Base-by-base conservation (phyloP, 2,113 vertebrate species). In the Mastomys natalensis region DNA sequence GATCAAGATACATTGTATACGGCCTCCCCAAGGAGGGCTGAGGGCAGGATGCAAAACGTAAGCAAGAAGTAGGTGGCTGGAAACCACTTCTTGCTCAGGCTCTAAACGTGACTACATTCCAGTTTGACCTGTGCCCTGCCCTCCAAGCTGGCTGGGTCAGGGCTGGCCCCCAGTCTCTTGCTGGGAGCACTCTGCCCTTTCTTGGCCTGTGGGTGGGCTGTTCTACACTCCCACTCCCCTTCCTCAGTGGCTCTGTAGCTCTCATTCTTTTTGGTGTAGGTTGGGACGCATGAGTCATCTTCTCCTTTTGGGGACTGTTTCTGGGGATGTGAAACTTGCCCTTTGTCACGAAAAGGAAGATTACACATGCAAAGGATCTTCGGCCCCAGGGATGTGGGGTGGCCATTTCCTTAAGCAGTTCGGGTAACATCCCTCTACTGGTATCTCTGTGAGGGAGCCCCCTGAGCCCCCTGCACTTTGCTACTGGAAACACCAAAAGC, bases 241-340 rank as follows among this genome's bases (percentile, higher is more conserved):
- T 43, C 55, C 76, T 22, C 9, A 2, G 74, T 4, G 43, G 62
- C 10, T 91, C 90, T 45, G 29, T 58, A 31, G 64, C 66, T 17
- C 58, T 77, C 86, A 3, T n/a, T 62, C 40, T 93, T 45, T n/a
- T 34, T 6, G 13, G 55, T n/a, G 94, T 29, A 26, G 48, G 13
- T 94, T 58, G 88, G 78, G 82, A 66, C 8, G n/a, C 15, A 0
- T 70, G 93, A 88, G 60, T 86, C 96, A 88, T 87, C 92, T 97
- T 97, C 96, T 96, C 92, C 95, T 97, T 97, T 94, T 22, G 2
- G n/a, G 68, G 93, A 66, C 68, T 77, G 95, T 89, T 93, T 95
- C 92, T 0, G 80, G 92, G 96, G 95, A 96, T 97, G 90, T 97
- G 96, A 96, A 96, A 97, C 95, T 93, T 21, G 76, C 82, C 89